phyloP scores from a whole-genome alignment of 2,113 vertebrate species.

The Vidua macroura region DNA sequence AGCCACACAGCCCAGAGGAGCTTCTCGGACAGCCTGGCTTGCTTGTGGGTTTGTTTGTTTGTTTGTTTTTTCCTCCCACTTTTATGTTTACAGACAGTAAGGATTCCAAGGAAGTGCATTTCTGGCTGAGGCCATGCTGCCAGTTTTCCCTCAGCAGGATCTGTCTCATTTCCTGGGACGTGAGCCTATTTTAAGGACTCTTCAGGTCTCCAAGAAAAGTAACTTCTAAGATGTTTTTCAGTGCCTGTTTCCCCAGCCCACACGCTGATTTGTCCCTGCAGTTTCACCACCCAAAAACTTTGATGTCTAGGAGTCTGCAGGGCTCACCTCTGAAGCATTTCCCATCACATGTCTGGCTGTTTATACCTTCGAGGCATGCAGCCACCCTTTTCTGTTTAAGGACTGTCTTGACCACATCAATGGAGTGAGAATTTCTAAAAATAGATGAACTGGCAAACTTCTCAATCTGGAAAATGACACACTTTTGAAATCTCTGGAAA shows the following conservation, averaged over 20 bases:
- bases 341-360: slow-evolving; percentile 51
- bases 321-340: slow-evolving; percentile 55
- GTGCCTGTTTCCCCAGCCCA: background rate
- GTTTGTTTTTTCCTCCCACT: background rate
- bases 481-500: slow-evolving; percentile 58
- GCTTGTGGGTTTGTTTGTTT: background rate
- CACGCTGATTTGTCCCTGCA: background rate
- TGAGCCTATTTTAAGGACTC: slow-evolving; percentile 27
- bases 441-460: slow-evolving; percentile 49
- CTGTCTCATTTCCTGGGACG: background rate
- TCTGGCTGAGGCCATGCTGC: background rate
- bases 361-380: slow-evolving; percentile 51
- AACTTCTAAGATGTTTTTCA: slow-evolving; percentile 26
- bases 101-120: background rate
- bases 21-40: background rate
- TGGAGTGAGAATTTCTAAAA: slow-evolving; percentile 61
- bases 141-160: background rate
- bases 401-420: slow-evolving; percentile 63
- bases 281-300: slow-evolving; percentile 24
- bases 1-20: background rate
- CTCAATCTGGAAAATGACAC: slow-evolving; percentile 47
- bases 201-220: slow-evolving; percentile 13
- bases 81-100: background rate
- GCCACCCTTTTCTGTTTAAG: slow-evolving; percentile 51
- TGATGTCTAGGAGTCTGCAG: slow-evolving; percentile 21